Evolutionary conservation across 2,113 vertebrate species (phyloP), one percentile per base, ranked within the genome.

Genomic region (Eretmochelys imbricata): DNA sequence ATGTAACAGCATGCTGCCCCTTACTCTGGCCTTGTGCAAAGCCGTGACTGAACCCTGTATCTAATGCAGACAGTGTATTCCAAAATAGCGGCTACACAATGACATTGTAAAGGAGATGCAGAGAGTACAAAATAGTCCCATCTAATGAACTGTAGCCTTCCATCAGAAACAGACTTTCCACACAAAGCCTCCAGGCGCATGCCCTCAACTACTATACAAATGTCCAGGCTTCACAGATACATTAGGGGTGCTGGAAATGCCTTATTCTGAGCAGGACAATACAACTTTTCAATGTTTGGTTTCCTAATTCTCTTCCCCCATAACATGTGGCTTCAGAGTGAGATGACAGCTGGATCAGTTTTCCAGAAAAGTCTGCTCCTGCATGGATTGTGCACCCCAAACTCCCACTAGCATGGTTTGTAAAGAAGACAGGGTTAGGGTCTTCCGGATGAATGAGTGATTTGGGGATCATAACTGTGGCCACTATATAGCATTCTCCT

Each of bases 191-290:
- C 89, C 48, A 91, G 83, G 89, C n/a, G 29, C 72, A 19, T 78
- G 91, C 1, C 1, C 20, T 83, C 79, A 2, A 49, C 57, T 84
- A 75, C 53, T 95, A 80, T 79, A 86, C 69, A 95, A 93, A 95
- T 86, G 78, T 46, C 53, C 80, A 93, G 89, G 93, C 81, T 55
- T 93, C 94, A 92, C 57, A 57, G 62, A 95, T 95, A 57, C 11
- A 53, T 85, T 89, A 59, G 54, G 72, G n/a, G 90, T 94, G 55
- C 85, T 91, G 31, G 7, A 95, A 85, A 89, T 89, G 35, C 69
- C 54, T 55, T 91, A 80, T 25, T 49, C 53, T 3, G 84, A 14
- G 69, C 17, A 16, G 83, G 11, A 83, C 89, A 69, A 35, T 16
- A 82, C 29, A 69, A 8, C 1, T 25, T 0, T 82, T 16, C 49